Evolutionary conservation across 2,888 invertebrate species (phyloP), one percentile per base, ranked within the genome.

Genomic region (Platycnemis pennipes): DNA sequence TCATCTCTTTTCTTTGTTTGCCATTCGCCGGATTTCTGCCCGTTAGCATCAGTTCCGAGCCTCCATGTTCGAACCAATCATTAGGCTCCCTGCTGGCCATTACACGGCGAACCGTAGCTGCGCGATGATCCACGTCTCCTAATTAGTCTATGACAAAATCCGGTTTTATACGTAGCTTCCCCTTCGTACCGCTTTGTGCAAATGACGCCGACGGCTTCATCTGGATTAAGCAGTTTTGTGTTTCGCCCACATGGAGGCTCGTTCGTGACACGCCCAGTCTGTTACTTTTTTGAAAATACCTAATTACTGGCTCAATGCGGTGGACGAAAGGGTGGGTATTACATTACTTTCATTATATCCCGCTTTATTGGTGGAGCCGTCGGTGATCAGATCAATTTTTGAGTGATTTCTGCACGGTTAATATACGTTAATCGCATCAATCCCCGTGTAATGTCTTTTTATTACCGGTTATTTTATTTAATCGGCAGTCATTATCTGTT

Each of bases 71-170:
- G 56, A 42, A n/a, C 63, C 44, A 44, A 91, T 63, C 91, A 37
- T 56, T 89, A 89, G 45, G 2, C 26, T 77, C 1, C 37, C 91
- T 63, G 26, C 44, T n/a, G 69, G n/a, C 44, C 63, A 69, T 91
- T 91, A 44, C 22, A 42, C 45, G 8, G 11, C 45, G 13, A 46
- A 4, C 45, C 46, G 63, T 26, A n/a, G 45, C 45, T 42, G 91
- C 16, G 37, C 7, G 44, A n/a, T 69, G 91, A 63, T 91, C 91
- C 63, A 63, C 91, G 44, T 42, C 91, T 44, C 26, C 63, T 56
- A 91, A 91, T 91, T 91, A 91, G 42, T n/a, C 63, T 69, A 16
- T 26, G 44, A 63, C 26, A 44, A n/a, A 91, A 69, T 89, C 42
- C 63, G 11, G 0, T 77, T 77, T 77, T 77, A 37, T 77, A 16